phyloP scores from a whole-genome alignment of 1,140 invertebrate genomes.

The Plodia interpunctella region DNA sequence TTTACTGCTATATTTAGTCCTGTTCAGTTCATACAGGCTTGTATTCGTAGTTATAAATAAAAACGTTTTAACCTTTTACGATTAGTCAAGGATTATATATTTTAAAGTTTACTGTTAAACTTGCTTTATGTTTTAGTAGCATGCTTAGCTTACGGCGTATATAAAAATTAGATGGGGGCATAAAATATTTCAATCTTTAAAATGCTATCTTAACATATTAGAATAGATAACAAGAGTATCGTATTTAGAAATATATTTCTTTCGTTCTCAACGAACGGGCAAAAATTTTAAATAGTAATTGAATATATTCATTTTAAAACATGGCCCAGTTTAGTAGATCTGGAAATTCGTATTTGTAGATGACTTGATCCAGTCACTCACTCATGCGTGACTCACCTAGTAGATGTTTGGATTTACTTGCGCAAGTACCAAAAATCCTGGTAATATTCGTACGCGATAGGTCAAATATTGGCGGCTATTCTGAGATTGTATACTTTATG shows the following conservation, averaged over 20 bases:
- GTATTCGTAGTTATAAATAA: background rate
- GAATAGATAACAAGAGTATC: too few species aligned
- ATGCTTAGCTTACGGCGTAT: too few species aligned
- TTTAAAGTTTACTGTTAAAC: background rate
- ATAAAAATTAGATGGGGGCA: too few species aligned
- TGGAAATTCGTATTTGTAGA: background rate
- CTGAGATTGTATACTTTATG: constrained; percentile 1
- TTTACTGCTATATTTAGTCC: constrained; percentile 6
- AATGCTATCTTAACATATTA: too few species aligned
- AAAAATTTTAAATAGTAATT: too few species aligned
- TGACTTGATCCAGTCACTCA: background rate
- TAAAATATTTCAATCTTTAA: too few species aligned
- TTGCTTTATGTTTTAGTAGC: background rate
- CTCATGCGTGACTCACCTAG: background rate
- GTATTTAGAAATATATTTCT: too few species aligned
- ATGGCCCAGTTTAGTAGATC: too few species aligned
- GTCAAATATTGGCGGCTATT: background rate
- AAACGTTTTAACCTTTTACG: constrained; percentile 1
- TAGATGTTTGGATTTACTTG: background rate
- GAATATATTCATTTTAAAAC: too few species aligned
- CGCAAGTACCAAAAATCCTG: background rate
- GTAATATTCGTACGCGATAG: background rate
- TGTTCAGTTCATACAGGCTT: background rate
- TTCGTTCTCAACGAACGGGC: too few species aligned
- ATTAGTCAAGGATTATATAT: constrained; percentile 4